Base-by-base conservation (phyloP, 2,888 invertebrate species). In the Drosophila melanosoma region DNA sequence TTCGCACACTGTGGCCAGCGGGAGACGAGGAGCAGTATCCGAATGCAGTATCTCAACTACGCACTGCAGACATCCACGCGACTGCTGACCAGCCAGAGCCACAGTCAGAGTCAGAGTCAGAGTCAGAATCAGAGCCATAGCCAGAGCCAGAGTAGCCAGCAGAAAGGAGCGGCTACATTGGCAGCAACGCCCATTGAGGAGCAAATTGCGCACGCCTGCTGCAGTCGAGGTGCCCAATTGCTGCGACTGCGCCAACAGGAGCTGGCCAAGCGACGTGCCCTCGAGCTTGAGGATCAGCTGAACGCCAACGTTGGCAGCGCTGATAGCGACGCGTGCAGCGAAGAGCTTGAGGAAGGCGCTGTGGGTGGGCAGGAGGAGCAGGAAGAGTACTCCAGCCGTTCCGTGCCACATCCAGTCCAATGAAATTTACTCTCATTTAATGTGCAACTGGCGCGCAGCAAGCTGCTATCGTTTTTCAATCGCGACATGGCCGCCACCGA, bases 401-500 rank as follows among this genome's bases (percentile, higher is more conserved):
- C 49, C 26, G 66, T 70, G 58, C 75, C 65, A 67, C 79, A 90
- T 80, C 87, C 89, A 81, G 85, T 83, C 89, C 92, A 92, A 92
- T 92, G 92, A 92, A 92, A 92, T 89, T 91, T 92, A 92, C 91
- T 93, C 87, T 83, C 92, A 90, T 90, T 92, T 93, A 92, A 92
- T 92, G 92, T 93, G 83, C 92, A 90, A 92, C 87, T 92, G 89
- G 92, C 92, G 90, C 93, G 92, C 81, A 91, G 89, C 91, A 92
- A 92, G 79, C 92, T 92, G 92, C 87, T 92, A 74, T 92, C 93
- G 83, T 92, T 92, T 84, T 93, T 93, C 79, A 92, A 90, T 82
- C 92, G 91, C 91, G 94, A 93, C 91, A 97, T 97, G 97, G 97
- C 97, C 94, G 97, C 97, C 94, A 97, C 97, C 89, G 97, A 97